Base-by-base conservation (phyloP, 1,140 invertebrate species). In the Tetramorium simillimum region DNA sequence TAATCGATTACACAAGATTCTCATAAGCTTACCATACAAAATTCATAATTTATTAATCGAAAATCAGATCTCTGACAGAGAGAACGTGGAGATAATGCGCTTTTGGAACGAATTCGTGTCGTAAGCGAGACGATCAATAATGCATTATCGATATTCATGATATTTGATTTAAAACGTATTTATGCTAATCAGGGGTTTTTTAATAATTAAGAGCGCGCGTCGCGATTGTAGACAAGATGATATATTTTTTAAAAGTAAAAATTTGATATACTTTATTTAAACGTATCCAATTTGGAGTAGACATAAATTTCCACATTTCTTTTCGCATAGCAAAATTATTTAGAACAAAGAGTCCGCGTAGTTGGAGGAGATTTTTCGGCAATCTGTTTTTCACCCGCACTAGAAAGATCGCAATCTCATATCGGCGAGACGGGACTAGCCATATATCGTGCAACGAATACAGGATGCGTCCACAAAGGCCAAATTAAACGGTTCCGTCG, bases 401-500 rank as follows among this genome's bases (percentile, higher is more conserved):
- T 1, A 51, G 76, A 72, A 49, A 88, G 53, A 90, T 88, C 88
- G 43, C n/a, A 18, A 12, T 63, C 12, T 58, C 49, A 37, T 87
- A 90, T 90, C 85, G 56, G 62, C 73, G 49, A 33, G 37, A 60
- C 65, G 37, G 46, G 65, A 80, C 87, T 78, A 46, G 10, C 53
- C 80, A 89, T 90, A 90, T 90, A 90, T 75, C 85, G 51, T 85
- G 82, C 56, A 78, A 70, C 82, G 86, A 88, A 86, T 75, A 73
- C 80, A 90, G 77, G 73, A 72, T 72, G 62, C 49, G 24, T 60
- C 69, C 53, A 91, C 90, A 91, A 91, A 91, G 84, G 86, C 84
- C 77, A 90, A 91, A 91, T 91, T 91, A 91, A 91, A 91, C 91
- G 88, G 88, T 91, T 91, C 91, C 88, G 91, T 91, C 82, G 88